Evolutionary conservation across 2,888 invertebrate species (phyloP).

Genomic region (Scaptomyza caliginosa): DNA sequence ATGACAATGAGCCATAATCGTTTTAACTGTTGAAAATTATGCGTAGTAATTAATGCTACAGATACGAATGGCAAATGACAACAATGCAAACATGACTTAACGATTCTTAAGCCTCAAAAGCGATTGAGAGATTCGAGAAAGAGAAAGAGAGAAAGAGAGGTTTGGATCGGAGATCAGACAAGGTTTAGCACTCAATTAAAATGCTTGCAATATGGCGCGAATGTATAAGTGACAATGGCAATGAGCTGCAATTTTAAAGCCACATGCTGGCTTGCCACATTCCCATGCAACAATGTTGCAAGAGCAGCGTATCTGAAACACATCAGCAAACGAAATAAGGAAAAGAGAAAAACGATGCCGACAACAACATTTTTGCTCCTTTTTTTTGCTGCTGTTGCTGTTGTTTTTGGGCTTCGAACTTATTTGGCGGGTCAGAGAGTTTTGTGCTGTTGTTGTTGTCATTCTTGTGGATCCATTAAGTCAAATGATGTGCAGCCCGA

Average conservation of each 20-base stretch:
- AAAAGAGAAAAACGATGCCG: slow-evolving; percentile 32
- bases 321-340: slow-evolving; percentile 22
- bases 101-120: neutral
- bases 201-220: slow-evolving; percentile 5
- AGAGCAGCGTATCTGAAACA: slow-evolving; percentile 52
- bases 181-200: slow-evolving; percentile 41
- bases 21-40: slow-evolving; percentile 65
- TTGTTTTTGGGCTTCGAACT: neutral
- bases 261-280: slow-evolving; percentile 23
- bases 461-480: slow-evolving; percentile 65
- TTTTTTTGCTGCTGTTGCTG: neutral
- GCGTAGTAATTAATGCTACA: slow-evolving; percentile 66
- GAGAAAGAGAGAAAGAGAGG: neutral
- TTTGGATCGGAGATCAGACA: slow-evolving; percentile 8
- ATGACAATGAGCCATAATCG: slow-evolving; percentile 63
- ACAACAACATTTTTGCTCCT: slow-evolving; percentile 27
- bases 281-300: slow-evolving; percentile 76
- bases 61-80: slow-evolving; percentile 17
- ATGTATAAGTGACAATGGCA: slow-evolving; percentile 10
- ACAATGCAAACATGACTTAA: slow-evolving; percentile 2
- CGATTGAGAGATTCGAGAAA: slow-evolving; percentile 14
- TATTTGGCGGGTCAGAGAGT: slow-evolving; percentile 46
- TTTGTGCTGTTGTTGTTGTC: slow-evolving; percentile 23
- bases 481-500: slow-evolving; percentile 62
- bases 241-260: neutral